phyloP scores from a whole-genome alignment of 1,140 invertebrate species.

The Andrena cerasifolii region DNA sequence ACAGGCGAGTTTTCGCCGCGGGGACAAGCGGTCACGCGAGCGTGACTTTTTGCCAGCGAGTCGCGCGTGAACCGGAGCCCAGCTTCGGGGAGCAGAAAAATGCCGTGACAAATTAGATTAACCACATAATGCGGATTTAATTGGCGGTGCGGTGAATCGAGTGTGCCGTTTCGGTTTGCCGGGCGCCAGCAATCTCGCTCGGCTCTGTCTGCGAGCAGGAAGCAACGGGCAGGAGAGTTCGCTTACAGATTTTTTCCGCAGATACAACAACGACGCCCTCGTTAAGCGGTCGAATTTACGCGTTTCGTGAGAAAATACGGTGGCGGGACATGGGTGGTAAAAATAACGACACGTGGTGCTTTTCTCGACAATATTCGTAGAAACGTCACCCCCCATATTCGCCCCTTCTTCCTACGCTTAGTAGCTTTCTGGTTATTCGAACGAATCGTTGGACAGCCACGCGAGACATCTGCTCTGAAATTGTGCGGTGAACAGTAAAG shows the following conservation, averaged over 20 bases:
- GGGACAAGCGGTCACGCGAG: not conserved
- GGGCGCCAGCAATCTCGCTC: conserved; percentile 24
- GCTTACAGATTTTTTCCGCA: conserved; percentile 40
- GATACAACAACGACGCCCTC: conserved; percentile 43
- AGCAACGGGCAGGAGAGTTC: conserved; percentile 2
- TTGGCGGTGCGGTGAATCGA: conserved; percentile 44
- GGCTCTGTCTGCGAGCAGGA: conserved; percentile 13
- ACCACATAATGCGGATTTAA: conserved; percentile 42
- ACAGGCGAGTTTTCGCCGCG: not conserved
- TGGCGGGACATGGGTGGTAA: too few species aligned
- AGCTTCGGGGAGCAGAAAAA: conserved; percentile 26
- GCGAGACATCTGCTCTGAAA: too few species aligned
- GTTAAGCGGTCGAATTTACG: conserved; percentile 29
- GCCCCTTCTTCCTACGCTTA: too few species aligned
- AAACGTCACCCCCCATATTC: not conserved
- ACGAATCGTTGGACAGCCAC: too few species aligned
- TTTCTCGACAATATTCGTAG: not conserved
- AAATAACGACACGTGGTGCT: conserved; percentile 9
- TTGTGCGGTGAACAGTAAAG: too few species aligned
- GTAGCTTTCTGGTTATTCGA: too few species aligned
- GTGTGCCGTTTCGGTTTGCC: conserved; percentile 35
- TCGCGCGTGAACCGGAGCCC: not conserved
- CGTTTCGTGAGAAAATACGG: conserved; percentile 15
- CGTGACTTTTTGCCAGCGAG: not conserved
- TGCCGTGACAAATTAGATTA: conserved; percentile 48